Base-by-base conservation (phyloP, 2,888 invertebrate genomes). In the Meteorus cinctellus region DNA sequence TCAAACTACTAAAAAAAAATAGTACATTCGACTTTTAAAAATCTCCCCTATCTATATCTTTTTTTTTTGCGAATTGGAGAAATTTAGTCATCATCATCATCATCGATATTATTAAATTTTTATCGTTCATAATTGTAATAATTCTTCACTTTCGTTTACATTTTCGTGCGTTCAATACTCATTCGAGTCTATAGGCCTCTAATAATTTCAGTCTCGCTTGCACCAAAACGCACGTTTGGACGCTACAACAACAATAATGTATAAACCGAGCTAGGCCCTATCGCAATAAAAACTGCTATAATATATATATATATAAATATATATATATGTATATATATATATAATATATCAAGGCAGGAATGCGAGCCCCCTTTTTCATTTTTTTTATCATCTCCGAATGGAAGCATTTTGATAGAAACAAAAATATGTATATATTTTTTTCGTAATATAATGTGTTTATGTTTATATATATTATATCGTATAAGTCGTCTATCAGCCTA, bases 151-250 rank as follows among this genome's bases (percentile, higher is more conserved):
- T 68, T 71, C 67, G 14, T 55, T 8, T 19, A 19, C 6, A 6
- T 48, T 72, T 75, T 63, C 75, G 72, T 66, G 70, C 72, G 76
- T 76, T 31, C 75, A 73, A 51, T 71, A 70, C 66, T 75, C 72
- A 59, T 34, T 63, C 72, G 51, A 77, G 60, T 62, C 41, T 72
- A 74, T 77, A 77, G 79, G 76, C 80, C 79, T 81, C 62, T 84
- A 82, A 85, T 81, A 84, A 80, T 85, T 86, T 87, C 87, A 87
- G 87, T 87, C 86, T 88, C 87, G 84, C 84, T 85, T 84, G 84
- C 84, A 84, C 84, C 82, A 82, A 81, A 80, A 81, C 81, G 76
- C 78, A 78, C 77, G 78, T 66, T 70, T 67, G 74, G 63, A 80
- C 77, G 77, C 75, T 77, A 79, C 75, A 75, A 79, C 55, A 55